These are phyloP conservation scores for Brevipalpus yothersi DNA, from an alignment of 1,140 invertebrate genomes.

Conservation along the genomic window DNA sequence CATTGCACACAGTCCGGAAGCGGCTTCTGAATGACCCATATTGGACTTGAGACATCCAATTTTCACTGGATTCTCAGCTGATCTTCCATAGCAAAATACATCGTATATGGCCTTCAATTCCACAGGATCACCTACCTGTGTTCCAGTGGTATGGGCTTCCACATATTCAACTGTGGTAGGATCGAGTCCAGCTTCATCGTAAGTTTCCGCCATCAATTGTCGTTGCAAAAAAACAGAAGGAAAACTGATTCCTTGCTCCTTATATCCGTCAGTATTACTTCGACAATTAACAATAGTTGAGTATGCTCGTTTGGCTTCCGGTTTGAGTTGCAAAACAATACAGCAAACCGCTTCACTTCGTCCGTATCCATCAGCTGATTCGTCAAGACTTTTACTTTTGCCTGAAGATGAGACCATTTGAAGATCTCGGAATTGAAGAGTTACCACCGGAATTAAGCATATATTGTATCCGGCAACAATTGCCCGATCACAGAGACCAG, in stretches of 20 bases:
- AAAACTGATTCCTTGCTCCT: constrained; percentile 45
- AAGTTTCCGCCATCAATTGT: constrained; percentile 16
- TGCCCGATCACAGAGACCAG: constrained; percentile 14
- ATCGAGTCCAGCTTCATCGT: constrained; percentile 15
- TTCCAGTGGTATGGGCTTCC: constrained; percentile 22
- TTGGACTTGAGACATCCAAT: constrained; percentile 83
- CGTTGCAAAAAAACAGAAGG: constrained; percentile 15
- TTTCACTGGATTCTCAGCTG: constrained; percentile 37
- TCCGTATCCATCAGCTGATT: constrained; percentile 1
- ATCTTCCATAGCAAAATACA: not conserved
- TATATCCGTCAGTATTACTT: constrained; percentile 67
- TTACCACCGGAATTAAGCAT: constrained; percentile 22
- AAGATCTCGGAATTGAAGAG: constrained; percentile 13
- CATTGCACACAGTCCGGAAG: constrained; percentile 37
- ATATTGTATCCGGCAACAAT: constrained; percentile 27
- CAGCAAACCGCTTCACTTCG: constrained; percentile 43
- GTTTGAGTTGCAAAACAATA: constrained; percentile 15
- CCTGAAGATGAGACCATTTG: not conserved
- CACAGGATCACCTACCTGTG: constrained; percentile 24
- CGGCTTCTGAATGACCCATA: constrained; percentile 70
- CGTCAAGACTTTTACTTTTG: not conserved
- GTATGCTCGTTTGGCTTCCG: constrained; percentile 23
- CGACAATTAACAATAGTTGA: constrained; percentile 40
- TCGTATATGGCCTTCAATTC: constrained; percentile 52
- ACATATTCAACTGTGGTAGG: constrained; percentile 18